Base-by-base conservation (phyloP, 2,888 invertebrate genomes). In the Cephus pulcher region DNA sequence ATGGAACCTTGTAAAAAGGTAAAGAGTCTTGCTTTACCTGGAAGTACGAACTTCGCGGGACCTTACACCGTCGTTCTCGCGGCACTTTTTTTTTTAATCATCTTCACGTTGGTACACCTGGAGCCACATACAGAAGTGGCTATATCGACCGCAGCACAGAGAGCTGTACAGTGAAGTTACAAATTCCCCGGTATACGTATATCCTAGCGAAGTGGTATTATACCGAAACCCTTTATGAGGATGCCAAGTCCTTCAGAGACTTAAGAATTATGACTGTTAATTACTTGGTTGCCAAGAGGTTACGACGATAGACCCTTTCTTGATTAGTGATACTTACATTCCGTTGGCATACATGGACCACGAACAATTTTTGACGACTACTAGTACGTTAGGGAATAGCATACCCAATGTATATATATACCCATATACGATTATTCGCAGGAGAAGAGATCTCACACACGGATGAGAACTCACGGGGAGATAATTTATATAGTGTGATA, bases 181-280 rank as follows among this genome's bases (percentile, higher is more conserved):
- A 56, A 23, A 9, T 56, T 56, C 56, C 6, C 23, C 23, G 23
- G 56, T 9, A 23, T 56, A 56, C 56, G 23, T 56, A 23, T 56
- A 56, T 3, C 23, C 56, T 23, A 23, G 23, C 23, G 56, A 23
- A 56, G 56, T 56, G 56, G 56, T 23, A 56, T 23, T 23, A 23
- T 56, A 23, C 9, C 56, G 56, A 56, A 56, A 56, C 56, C 56
- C 56, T 56, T 56, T 56, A 56, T 56, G 56, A 56, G 23, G 56
- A 56, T 56, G 56, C 56, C 23, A 34, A 71, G 34, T 33, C 30
- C 71, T 32, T 68, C 69, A n/a, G 74, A 73, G 74, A 69, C 74
- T 74, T 15, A 71, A 78, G 70, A 75, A 78, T 75, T 75, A 78
- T 78, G 75, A 75, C 71, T 75, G 78, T 74, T 78, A 78, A 78